These are phyloP conservation scores for Pteria penguin DNA, from an alignment of 2,888 invertebrate genomes.

Conservation along the genomic window DNA sequence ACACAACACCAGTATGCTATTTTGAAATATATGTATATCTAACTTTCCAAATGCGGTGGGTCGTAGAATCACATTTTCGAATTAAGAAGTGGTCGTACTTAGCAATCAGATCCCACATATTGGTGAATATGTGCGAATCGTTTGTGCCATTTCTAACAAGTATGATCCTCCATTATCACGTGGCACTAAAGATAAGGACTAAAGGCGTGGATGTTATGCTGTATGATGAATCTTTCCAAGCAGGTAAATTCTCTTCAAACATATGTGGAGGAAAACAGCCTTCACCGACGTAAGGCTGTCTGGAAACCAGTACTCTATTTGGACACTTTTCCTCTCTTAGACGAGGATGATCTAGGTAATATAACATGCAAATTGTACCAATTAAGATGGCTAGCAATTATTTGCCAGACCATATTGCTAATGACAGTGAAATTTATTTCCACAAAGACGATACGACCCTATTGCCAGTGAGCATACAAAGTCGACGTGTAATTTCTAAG, in stretches of 20 bases:
- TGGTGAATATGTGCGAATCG: slow-evolving; percentile 45
- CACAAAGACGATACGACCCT: slow-evolving; percentile 19
- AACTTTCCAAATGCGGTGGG: slow-evolving; percentile 42
- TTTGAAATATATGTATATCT: neutral
- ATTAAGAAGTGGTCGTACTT: slow-evolving; percentile 42
- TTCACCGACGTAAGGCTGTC: slow-evolving; percentile 5
- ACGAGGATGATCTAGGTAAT: slow-evolving; percentile 31
- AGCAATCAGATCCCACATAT: slow-evolving; percentile 44
- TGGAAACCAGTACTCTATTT: slow-evolving; percentile 40
- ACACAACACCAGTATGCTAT: too few species aligned
- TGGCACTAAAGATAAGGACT: slow-evolving; percentile 2
- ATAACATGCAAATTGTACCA: slow-evolving; percentile 43
- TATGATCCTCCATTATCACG: slow-evolving; percentile 21
- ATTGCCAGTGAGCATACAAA: slow-evolving; percentile 31
- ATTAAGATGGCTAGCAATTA: slow-evolving; percentile 35
- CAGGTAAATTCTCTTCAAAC: slow-evolving; percentile 19
- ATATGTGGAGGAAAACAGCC: slow-evolving; percentile 16
- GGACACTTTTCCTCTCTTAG: slow-evolving; percentile 34
- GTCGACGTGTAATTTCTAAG: slow-evolving; percentile 23
- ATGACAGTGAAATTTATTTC: slow-evolving; percentile 22
- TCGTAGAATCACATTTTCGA: slow-evolving; percentile 40
- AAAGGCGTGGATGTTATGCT: slow-evolving; percentile 8
- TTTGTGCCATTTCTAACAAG: slow-evolving; percentile 42
- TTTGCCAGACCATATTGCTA: slow-evolving; percentile 35
- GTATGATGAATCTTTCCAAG: slow-evolving; percentile 21